phyloP scores from a whole-genome alignment of 2,113 vertebrate species.

The Anseranas semipalmata region DNA sequence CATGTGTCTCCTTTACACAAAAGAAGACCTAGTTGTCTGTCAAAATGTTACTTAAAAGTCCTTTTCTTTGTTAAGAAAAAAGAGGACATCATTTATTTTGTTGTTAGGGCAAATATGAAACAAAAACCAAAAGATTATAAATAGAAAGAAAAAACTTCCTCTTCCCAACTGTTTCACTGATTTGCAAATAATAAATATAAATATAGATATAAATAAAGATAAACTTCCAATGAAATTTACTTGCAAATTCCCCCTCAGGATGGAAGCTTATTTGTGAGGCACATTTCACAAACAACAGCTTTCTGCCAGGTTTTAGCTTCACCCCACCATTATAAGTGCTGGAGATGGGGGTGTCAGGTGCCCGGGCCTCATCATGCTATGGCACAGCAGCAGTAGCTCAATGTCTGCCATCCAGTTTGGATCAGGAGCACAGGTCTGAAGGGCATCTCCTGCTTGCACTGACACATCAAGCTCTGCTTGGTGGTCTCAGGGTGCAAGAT shows the following conservation, averaged over 20 bases:
- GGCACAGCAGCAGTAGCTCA: background rate
- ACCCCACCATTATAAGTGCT: background rate
- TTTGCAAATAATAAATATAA: no score
- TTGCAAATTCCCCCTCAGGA: background rate
- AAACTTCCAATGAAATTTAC: background rate
- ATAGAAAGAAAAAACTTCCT: background rate
- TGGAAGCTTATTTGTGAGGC: background rate
- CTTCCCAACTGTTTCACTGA: background rate
- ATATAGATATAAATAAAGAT: no score
- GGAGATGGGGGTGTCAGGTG: background rate
- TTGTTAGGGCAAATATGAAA: background rate
- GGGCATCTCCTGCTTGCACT: background rate
- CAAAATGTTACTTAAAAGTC: background rate
- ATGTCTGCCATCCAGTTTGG: rapidly evolving
- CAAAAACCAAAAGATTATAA: background rate
- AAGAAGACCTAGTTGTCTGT: background rate
- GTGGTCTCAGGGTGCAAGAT: rapidly evolving
- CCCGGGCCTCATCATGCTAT: background rate
- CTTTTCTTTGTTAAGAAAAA: background rate
- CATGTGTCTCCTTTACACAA: background rate
- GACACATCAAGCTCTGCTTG: background rate
- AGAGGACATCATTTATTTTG: background rate
- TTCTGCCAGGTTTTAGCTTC: background rate
- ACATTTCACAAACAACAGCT: background rate
- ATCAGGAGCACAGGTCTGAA: rapidly evolving